Percentiles rank a stretch among this genome's conserved stretches.
These are phyloP conservation scores for Ailurus styani DNA, from an alignment of 2,113 vertebrate genomes.

Conservation along the genomic window DNA sequence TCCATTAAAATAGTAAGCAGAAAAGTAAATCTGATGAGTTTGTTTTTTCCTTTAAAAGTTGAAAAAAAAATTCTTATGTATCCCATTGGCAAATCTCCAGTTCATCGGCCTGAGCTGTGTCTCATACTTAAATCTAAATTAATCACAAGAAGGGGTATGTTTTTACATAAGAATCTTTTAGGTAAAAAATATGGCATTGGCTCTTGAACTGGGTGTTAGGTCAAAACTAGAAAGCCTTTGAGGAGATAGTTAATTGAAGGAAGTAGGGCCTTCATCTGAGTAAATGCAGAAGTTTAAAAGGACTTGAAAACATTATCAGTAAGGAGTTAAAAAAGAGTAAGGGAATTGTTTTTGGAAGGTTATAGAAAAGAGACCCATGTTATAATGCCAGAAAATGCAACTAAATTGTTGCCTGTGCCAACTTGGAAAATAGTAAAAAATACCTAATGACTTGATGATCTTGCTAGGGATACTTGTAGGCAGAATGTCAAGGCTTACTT, in stretches of 20 bases:
- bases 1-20: not conserved
- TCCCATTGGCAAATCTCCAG: not conserved
- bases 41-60: not conserved
- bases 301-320: not conserved
- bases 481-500: not conserved
- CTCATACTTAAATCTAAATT: not conserved
- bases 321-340: not conserved
- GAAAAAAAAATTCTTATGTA: not conserved
- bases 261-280: not conserved
- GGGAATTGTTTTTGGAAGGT: not conserved
- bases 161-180: too few species aligned
- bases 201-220: not conserved
- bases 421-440: not conserved
- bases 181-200: not conserved
- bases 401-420: not conserved
- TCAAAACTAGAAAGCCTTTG: not conserved
- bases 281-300: not conserved
- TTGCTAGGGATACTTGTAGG: not conserved
- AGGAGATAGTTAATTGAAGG: not conserved
- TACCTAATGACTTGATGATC: not conserved
- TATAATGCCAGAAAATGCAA: not conserved
- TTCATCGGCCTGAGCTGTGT: not conserved
- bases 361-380: not conserved
- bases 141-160: not conserved
- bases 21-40: not conserved